phyloP scores from a whole-genome alignment of 2,888 invertebrate genomes.

The Xestia c-nigrum region DNA sequence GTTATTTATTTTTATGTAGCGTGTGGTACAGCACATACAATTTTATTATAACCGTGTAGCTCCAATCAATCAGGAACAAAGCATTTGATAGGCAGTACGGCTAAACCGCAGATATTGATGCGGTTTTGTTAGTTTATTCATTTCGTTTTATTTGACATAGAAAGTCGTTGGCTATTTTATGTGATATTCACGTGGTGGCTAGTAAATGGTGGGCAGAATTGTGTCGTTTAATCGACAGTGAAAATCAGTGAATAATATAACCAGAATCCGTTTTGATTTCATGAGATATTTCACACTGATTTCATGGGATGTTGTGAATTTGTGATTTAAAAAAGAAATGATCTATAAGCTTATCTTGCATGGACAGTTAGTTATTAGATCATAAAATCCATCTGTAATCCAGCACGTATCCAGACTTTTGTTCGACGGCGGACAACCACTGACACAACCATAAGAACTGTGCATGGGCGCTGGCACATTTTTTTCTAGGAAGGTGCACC shows the following conservation, averaged over 20 bases:
- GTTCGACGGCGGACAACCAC: no score
- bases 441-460: no score
- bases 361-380: no score
- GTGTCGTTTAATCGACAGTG: background rate
- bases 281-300: background rate
- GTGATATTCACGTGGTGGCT: background rate
- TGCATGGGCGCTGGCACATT: no score
- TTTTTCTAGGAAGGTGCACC: no score
- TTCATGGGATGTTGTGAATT: no score
- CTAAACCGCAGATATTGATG: conserved; percentile 12
- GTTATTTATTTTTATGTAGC: background rate
- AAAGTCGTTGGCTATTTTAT: conserved; percentile 3
- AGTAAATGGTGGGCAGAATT: background rate
- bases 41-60: conserved; percentile 36
- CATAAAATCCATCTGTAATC: no score
- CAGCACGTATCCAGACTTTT: no score
- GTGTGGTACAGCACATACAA: background rate
- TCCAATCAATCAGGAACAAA: conserved; percentile 24
- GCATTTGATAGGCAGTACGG: conserved; percentile 15
- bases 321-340: no score
- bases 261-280: background rate
- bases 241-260: background rate
- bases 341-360: no score
- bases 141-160: conserved; percentile 17
- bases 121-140: conserved; percentile 31